Evolutionary conservation across 64 coral and sea anemone genomes (phyloP), one percentile per base, ranked within the genome.

Genomic region (Dendrophyllia cribrosa): DNA sequence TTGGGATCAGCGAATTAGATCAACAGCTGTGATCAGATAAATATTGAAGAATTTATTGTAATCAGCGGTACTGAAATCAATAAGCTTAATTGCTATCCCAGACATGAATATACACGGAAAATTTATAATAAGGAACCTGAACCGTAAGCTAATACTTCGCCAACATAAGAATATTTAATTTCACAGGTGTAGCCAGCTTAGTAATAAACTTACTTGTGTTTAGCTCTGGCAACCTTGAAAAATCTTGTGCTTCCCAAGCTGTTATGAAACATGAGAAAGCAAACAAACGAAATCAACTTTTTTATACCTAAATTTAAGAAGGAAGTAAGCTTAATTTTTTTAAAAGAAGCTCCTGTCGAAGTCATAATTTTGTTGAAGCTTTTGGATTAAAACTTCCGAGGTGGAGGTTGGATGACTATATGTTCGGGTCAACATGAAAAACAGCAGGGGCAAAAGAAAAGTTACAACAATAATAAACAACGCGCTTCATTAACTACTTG

Each of bases 241-340:
- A 98, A 98, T 47, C 96, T 98, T 83, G 96, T 98, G 80, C 96
- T 98, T 43, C 96, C 96, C 48, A 98, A 91, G 74, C 96, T 98
- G 61, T 77, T 12, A 44, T 50, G 87, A 21, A 51, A 16, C 34
- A 69, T 62, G 19, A 61, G 26, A 16, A 67, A 53, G 45, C 25
- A 75, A 44, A 84, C 6, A 56, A 58, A 64, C 4, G 24, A 59
- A 21, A 64, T 64, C 61, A 5, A 15, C 13, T 64, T 64, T 0
- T 64, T 64, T 19, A 64, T 9, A 58, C 55, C 2, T 58, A 58
- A 13, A 4, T 16, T 15, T 19, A 64, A 64, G 12, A 64, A 64
- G 61, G 15, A 43, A 72, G 24, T 72, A 15, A 69, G 13, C 25
- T 4, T 11, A 10, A 72, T 3, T 44, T 15, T 44, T 13, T 43